Conservation (phyloP, 2,888 invertebrate species). For the Eumacrocentrus americanus region DNA sequence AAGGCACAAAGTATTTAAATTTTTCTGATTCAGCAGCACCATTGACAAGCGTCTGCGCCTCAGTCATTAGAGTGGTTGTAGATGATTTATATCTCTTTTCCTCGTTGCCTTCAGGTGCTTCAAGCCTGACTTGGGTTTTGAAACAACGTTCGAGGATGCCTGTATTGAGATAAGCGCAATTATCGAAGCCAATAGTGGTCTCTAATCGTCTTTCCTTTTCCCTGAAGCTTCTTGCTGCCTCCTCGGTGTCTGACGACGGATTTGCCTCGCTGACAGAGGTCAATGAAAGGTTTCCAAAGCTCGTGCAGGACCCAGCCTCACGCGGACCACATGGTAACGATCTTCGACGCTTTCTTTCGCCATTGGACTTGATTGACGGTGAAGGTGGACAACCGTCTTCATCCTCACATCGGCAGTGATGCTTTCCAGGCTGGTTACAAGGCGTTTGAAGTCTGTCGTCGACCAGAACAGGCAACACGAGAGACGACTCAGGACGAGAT, state of each 20-base stretch:
- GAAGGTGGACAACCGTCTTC: slow-evolving; percentile 66
- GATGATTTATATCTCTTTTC: slow-evolving; percentile 57
- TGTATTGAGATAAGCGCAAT: slow-evolving; percentile 35
- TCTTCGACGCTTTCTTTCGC: slow-evolving; percentile 56
- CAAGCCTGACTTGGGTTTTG: slow-evolving; percentile 50
- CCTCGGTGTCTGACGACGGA: neutral
- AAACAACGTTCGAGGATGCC: slow-evolving; percentile 52
- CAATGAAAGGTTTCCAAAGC: slow-evolving; percentile 17
- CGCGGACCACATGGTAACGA: slow-evolving; percentile 54
- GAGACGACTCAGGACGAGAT: slow-evolving; percentile 42
- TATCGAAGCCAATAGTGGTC: slow-evolving; percentile 22
- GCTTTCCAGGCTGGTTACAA: slow-evolving; percentile 78
- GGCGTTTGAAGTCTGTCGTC: slow-evolving; percentile 76
- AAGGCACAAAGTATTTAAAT: slow-evolving; percentile 27
- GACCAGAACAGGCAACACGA: slow-evolving; percentile 61
- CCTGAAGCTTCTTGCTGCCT: neutral
- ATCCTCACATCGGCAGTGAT: slow-evolving; percentile 77
- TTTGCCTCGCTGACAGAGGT: slow-evolving; percentile 28
- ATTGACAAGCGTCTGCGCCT: neutral
- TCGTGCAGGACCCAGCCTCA: slow-evolving; percentile 22
- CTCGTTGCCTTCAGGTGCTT: slow-evolving; percentile 47
- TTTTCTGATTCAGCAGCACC: slow-evolving; percentile 10
- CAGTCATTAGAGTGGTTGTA: slow-evolving; percentile 31
- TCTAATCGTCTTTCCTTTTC: slow-evolving; percentile 20
- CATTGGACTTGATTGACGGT: slow-evolving; percentile 53